phyloP scores from a whole-genome alignment of 2,888 invertebrate species.

The Nezara viridula region DNA sequence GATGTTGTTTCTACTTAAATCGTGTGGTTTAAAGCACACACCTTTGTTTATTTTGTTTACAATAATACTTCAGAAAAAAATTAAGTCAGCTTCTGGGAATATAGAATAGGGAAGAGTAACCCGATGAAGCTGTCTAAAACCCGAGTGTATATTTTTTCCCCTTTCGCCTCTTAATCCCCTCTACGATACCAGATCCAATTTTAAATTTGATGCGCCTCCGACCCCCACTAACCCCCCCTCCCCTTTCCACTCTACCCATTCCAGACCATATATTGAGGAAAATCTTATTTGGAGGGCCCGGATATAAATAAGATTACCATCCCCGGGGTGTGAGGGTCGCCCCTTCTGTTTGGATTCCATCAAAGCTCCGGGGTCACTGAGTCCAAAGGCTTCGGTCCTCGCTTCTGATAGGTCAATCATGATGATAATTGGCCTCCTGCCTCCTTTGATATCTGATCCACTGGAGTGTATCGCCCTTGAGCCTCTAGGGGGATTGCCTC shows the following conservation, averaged over 20 bases:
- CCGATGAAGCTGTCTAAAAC: not conserved
- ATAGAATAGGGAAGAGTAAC: not conserved
- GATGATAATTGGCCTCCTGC: not conserved
- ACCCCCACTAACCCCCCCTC: too few species aligned
- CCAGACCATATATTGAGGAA: not conserved
- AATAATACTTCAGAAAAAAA: too few species aligned
- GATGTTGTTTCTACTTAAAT: too few species aligned
- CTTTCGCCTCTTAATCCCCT: not conserved
- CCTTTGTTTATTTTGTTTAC: too few species aligned
- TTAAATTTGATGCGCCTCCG: not conserved
- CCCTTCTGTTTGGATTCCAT: not conserved
- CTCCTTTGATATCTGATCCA: not conserved
- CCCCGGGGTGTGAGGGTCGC: not conserved
- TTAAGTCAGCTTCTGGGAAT: too few species aligned
- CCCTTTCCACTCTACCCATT: not conserved
- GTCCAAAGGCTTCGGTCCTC: not conserved
- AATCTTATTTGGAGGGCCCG: conserved; percentile 25
- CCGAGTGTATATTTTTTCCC: not conserved
- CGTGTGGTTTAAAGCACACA: too few species aligned
- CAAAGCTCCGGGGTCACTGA: not conserved
- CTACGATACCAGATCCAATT: not conserved
- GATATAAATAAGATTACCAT: conserved; percentile 38
- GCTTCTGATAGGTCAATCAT: not conserved
- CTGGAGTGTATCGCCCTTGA: not conserved
- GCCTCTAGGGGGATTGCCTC: not conserved